Conservation (phyloP, 2,888 invertebrate species). For the Halictus quadricinctus region DNA sequence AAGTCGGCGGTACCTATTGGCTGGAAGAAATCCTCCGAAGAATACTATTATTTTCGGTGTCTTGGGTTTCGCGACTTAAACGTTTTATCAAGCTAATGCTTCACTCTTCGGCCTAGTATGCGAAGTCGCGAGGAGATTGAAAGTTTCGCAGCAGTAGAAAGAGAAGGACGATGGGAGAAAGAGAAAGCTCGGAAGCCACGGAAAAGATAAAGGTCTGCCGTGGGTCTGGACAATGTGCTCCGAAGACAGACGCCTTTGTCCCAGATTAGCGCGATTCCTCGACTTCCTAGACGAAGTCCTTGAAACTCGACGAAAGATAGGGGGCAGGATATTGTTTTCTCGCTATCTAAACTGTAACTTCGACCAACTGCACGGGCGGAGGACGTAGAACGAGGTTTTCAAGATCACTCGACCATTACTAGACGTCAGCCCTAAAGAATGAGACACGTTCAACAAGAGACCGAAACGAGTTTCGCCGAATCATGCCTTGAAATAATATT, state of each 20-base stretch:
- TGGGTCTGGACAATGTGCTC: slow-evolving; percentile 59
- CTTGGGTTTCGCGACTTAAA: slow-evolving; percentile 7
- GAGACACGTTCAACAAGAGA: background rate
- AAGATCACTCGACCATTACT: slow-evolving; percentile 26
- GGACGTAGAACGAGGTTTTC: background rate
- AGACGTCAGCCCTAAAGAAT: slow-evolving; percentile 9
- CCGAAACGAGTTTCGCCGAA: background rate
- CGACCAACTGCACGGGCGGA: background rate
- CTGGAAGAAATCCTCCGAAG: background rate
- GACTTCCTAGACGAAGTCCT: slow-evolving; percentile 34
- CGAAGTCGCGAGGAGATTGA: slow-evolving; percentile 8
- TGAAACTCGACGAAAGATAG: slow-evolving; percentile 62
- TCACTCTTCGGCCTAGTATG: slow-evolving; percentile 19
- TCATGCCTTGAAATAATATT: background rate
- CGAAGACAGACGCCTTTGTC: slow-evolving; percentile 49
- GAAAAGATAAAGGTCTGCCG: slow-evolving; percentile 44
- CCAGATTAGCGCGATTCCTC: slow-evolving; percentile 62
- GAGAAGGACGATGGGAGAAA: background rate
- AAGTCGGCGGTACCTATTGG: background rate
- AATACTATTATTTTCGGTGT: slow-evolving; percentile 5
- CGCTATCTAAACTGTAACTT: slow-evolving; percentile 45
- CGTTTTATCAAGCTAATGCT: slow-evolving; percentile 27
- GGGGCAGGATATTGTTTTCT: slow-evolving; percentile 64
- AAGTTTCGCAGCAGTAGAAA: background rate
- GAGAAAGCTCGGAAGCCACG: slow-evolving; percentile 17